Evolutionary conservation across 1,140 invertebrate genomes (phyloP).

Genomic region (Sinella curviseta): DNA sequence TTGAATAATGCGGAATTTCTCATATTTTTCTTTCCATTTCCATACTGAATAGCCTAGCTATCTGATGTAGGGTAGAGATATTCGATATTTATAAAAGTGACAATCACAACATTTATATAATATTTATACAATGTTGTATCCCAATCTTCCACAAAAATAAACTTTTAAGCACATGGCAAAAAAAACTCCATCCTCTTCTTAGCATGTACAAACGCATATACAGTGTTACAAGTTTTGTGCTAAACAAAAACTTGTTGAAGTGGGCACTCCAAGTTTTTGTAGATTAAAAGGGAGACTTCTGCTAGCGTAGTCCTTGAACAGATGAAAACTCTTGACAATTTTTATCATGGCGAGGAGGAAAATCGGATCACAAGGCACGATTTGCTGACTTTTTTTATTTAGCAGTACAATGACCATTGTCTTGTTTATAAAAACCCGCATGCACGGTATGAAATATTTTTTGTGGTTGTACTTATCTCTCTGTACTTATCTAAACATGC

Average conservation of each 20-base stretch:
- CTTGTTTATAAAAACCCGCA: neutral
- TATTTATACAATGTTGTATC: neutral
- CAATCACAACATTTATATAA: conserved; percentile 18
- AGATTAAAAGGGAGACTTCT: neutral
- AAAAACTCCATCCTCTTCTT: neutral
- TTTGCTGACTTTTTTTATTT: conserved; percentile 16
- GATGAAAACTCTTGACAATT: neutral
- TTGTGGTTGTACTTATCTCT: neutral
- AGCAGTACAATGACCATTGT: neutral
- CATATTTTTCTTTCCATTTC: neutral
- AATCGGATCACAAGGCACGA: conserved; percentile 1
- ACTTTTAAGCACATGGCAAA: conserved; percentile 4
- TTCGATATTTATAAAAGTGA: neutral
- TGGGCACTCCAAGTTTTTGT: neutral
- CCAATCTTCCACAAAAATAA: neutral
- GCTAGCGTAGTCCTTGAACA: neutral
- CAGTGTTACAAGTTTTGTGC: neutral
- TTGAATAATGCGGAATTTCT: too few species aligned
- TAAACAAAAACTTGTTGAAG: conserved; percentile 12
- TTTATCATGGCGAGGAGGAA: neutral
- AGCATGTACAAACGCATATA: neutral
- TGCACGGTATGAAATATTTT: neutral
- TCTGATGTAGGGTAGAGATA: neutral
- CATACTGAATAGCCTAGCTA: neutral
- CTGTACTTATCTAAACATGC: too few species aligned